Conservation (phyloP, 2,113 vertebrate species). For the Orycteropus afer region DNA sequence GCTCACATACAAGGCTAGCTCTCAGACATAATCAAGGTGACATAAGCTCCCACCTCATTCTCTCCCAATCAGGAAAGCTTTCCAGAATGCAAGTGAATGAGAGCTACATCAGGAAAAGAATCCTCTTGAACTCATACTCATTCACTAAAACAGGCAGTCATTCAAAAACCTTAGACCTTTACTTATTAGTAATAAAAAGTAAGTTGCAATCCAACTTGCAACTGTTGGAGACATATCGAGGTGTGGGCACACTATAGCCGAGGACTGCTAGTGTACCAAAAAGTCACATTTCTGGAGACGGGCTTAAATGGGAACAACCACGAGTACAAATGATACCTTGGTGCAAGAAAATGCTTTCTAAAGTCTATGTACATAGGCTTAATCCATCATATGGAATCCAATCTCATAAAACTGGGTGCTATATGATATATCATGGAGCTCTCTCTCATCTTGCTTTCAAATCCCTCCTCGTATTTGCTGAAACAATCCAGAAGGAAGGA, state of each 20-base stretch:
- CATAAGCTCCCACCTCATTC: background rate
- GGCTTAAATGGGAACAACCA: background rate
- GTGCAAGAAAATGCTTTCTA: constrained; percentile 16
- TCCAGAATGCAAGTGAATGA: constrained; percentile 34
- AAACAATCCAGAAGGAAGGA: background rate
- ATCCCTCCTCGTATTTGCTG: background rate
- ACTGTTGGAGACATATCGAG: background rate
- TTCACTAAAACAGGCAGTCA: background rate
- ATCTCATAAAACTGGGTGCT: background rate
- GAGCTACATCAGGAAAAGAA: constrained; percentile 9
- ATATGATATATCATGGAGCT: background rate
- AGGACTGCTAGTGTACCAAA: background rate
- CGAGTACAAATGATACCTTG: background rate
- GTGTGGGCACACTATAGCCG: background rate
- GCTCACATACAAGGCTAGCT: background rate
- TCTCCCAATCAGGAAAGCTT: background rate
- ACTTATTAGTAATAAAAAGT: background rate
- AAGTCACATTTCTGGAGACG: constrained; percentile 21
- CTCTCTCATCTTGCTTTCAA: background rate
- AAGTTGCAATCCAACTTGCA: constrained; percentile 5
- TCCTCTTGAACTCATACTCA: background rate
- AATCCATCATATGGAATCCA: background rate
- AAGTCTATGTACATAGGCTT: background rate
- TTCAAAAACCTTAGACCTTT: background rate
- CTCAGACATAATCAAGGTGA: background rate